Base-by-base conservation (phyloP, 2,113 vertebrate genomes). In the Calidris pygmaea region DNA sequence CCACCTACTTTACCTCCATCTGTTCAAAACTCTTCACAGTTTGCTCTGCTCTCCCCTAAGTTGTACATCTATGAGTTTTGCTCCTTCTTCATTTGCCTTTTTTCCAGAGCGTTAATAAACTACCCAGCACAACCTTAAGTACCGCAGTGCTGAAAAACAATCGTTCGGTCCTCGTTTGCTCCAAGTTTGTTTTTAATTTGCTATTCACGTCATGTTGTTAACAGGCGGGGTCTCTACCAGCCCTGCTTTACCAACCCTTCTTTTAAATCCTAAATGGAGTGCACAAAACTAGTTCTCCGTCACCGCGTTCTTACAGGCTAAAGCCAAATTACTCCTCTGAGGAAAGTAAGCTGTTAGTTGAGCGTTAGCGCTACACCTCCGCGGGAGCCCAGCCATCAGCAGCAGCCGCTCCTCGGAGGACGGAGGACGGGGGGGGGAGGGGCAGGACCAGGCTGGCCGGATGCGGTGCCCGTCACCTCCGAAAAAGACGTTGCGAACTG, bases 311-410 rank as follows among this genome's bases (percentile, higher is more conserved):
- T n/a, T 37, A 56, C 9, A 7, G 7, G 21, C 35, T 60, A 7
- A 39, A 60, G 4, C 3, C 52, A 4, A 12, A 35, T 0, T 17
- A 10, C 16, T 34, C 13, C 26, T 12, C 32, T 4, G 43, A 16
- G 6, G 34, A 16, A 7, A 53, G 30, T 0, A 0, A 14, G 26
- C 32, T 2, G 32, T 1, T 3, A 3, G n/a, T 0, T 18, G 9
- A 13, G 10, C 0, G 53, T 0, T 7, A 19, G 30, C 0, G 26
- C 21, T 3, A 4, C 26, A 1, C 2, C n/a, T 26, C 17, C 2
- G 4, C 0, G 35, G 26, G 35, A 6, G 35, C 1, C 16, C 55
- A 2, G 27, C 32, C 0, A 1, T 43, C 22, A 21, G 58, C 22
- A 21, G 58, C 67, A 9, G 55, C n/a, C 7, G 27, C 48, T 2